phyloP scores from a whole-genome alignment of 2,888 invertebrate genomes.

The Odontocerum albicorne region DNA sequence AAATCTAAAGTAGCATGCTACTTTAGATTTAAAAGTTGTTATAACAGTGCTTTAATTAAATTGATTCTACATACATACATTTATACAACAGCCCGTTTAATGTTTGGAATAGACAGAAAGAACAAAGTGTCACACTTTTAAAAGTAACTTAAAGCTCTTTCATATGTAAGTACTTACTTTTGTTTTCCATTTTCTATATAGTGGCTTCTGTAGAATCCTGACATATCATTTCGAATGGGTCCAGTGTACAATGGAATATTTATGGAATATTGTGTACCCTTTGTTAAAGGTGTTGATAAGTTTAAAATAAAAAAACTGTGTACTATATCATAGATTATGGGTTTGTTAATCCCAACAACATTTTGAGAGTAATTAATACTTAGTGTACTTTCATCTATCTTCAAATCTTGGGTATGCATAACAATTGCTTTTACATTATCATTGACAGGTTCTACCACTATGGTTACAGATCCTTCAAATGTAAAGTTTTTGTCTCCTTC shows the following conservation, averaged over 20 bases:
- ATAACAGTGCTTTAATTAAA: too few relatives aligned
- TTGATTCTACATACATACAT: too few relatives aligned
- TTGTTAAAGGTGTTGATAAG: not conserved
- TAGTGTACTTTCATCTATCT: too few relatives aligned
- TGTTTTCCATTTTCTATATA: conserved; percentile 54
- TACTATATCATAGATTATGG: not conserved
- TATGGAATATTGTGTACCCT: conserved; percentile 38
- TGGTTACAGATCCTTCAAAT: conserved; percentile 53
- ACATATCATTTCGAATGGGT: conserved; percentile 46
- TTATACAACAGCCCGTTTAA: too few relatives aligned
- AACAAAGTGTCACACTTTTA: too few relatives aligned
- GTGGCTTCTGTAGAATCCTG: conserved; percentile 64
- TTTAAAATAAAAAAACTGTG: conserved; percentile 19
- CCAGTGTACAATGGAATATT: conserved; percentile 14
- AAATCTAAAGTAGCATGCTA: too few relatives aligned
- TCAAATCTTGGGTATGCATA: conserved; percentile 47
- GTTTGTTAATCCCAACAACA: not conserved
- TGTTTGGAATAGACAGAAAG: too few relatives aligned
- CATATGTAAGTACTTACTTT: conserved; percentile 49
- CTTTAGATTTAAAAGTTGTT: too few relatives aligned
- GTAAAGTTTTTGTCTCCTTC: conserved; percentile 43
- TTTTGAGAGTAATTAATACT: too few relatives aligned
- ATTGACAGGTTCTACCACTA: conserved; percentile 44
- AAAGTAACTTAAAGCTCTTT: too few relatives aligned
- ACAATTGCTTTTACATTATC: conserved; percentile 45